Evolutionary conservation across 2,797 vertebrate genomes (phyloP).

Genomic region (Alca torda): DNA sequence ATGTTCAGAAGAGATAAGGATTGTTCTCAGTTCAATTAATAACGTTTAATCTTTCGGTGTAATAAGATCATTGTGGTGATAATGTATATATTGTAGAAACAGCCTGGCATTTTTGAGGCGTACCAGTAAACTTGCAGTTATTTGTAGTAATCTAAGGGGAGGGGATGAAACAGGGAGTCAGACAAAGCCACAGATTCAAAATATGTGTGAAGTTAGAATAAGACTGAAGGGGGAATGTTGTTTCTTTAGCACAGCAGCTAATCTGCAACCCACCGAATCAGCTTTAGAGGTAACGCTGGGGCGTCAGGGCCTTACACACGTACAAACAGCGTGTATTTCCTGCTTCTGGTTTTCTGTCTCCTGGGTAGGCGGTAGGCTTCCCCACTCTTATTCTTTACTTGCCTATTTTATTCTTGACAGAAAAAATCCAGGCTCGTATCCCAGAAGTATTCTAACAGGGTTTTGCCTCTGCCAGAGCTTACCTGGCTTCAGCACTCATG

Average conservation of each 20-base stretch:
- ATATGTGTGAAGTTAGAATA: not conserved
- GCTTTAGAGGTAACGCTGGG: not conserved
- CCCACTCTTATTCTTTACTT: not conserved
- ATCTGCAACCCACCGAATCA: not conserved
- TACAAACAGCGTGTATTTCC: not conserved
- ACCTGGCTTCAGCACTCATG: not conserved
- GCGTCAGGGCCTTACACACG: not conserved
- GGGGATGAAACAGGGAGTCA: not conserved
- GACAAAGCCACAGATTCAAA: not conserved
- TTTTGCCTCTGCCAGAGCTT: not conserved
- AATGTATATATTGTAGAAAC: not conserved
- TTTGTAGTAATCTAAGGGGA: not conserved
- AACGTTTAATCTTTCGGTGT: not conserved
- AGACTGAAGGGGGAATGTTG: not conserved
- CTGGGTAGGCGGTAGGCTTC: not conserved
- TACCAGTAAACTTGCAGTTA: not conserved
- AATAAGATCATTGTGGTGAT: not conserved
- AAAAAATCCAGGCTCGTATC: not conserved
- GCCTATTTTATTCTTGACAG: not conserved
- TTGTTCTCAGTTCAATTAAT: not conserved
- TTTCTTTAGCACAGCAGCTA: not conserved
- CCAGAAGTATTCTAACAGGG: not conserved
- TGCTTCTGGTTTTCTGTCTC: not conserved
- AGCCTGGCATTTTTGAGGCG: not conserved
- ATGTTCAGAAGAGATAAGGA: not conserved